These are phyloP conservation scores for Peromyscus attwateri DNA, from an alignment of 2,797 vertebrate species.

Conservation along the genomic window DNA sequence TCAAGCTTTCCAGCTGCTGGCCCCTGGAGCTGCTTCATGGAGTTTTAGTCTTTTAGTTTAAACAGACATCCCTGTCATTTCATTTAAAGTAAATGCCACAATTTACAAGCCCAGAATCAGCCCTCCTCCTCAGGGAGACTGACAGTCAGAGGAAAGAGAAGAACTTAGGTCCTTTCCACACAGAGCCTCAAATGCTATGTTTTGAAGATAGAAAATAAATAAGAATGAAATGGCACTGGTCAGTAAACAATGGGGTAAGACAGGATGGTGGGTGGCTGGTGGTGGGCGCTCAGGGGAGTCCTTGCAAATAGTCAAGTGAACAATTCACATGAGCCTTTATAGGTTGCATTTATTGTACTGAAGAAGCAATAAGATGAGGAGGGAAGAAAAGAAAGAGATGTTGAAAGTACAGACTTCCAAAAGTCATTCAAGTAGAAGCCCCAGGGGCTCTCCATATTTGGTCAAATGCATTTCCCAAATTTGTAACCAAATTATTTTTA, in stretches of 20 bases:
- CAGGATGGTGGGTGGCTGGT: background rate
- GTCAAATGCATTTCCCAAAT: constrained; percentile 55
- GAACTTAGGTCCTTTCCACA: constrained; percentile 52
- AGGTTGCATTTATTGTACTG: background rate
- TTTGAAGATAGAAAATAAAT: constrained; percentile 73
- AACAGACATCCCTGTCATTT: constrained; percentile 71
- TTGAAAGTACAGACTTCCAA: background rate
- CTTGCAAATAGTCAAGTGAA: background rate
- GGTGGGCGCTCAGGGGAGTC: background rate
- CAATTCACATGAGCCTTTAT: background rate
- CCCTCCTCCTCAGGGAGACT: constrained; percentile 44
- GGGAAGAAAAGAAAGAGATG: background rate
- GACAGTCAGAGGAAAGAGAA: constrained; percentile 4
- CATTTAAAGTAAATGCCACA: constrained; percentile 63
- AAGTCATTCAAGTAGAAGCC: background rate
- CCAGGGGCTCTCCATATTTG: background rate
- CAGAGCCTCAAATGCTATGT: constrained; percentile 63
- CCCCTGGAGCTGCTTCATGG: constrained; percentile 41
- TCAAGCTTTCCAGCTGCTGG: constrained; percentile 59
- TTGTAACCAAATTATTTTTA: constrained; percentile 58
- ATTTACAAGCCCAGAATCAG: constrained; percentile 61
- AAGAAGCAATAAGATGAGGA: background rate
- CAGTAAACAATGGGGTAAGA: constrained; percentile 20
- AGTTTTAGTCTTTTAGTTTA: constrained; percentile 5
- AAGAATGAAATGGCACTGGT: constrained; percentile 65